phyloP scores from a whole-genome alignment of 2,888 invertebrate species.

The Temnothorax rugatulus region DNA sequence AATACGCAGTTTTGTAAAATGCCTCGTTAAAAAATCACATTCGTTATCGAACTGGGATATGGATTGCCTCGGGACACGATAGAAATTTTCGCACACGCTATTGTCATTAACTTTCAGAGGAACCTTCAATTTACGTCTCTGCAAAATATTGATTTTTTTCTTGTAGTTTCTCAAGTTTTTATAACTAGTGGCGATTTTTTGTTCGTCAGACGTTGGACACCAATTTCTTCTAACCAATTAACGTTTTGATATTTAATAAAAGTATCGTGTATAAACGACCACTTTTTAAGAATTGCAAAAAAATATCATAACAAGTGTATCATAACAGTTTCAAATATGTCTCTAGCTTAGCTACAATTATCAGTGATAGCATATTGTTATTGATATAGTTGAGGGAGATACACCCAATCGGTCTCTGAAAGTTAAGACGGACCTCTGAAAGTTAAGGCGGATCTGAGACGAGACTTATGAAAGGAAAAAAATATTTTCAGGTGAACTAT shows the following conservation, averaged over 20 bases:
- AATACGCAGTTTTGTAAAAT: constrained; percentile 55
- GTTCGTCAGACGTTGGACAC: not conserved
- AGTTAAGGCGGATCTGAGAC: constrained; percentile 29
- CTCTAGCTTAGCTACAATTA: not conserved
- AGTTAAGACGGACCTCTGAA: constrained; percentile 38
- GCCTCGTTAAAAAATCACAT: constrained; percentile 58
- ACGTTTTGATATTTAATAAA: not conserved
- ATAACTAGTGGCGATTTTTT: not conserved
- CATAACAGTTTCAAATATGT: constrained; percentile 1
- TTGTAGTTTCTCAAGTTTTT: not conserved
- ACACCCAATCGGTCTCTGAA: not conserved
- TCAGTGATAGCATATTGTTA: constrained; percentile 2
- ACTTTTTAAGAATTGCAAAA: not conserved
- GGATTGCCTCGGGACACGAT: constrained; percentile 53
- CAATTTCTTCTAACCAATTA: not conserved
- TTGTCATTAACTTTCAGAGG: constrained; percentile 37
- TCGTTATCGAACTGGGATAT: constrained; percentile 59
- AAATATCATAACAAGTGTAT: not conserved
- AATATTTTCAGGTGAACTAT: constrained; percentile 48
- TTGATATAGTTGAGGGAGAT: not conserved
- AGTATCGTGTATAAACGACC: not conserved
- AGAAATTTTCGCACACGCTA: constrained; percentile 45
- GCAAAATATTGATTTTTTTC: not conserved
- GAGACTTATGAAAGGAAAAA: constrained; percentile 30
- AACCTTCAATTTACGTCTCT: not conserved